These are phyloP conservation scores for Macrotrachela quadricornifera DNA, from an alignment of 1,140 invertebrate genomes.

Conservation along the genomic window DNA sequence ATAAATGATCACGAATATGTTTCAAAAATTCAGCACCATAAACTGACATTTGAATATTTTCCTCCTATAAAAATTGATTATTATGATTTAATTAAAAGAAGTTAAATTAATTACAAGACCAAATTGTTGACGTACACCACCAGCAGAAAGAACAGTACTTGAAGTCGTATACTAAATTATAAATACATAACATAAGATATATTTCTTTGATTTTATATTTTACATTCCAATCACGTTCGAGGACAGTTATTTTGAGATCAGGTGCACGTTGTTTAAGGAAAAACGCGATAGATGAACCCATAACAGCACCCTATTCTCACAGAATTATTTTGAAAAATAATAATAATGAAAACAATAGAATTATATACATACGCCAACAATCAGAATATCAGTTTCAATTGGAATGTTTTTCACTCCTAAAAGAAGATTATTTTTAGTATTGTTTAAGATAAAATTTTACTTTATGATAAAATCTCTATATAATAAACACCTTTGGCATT, in stretches of 20 bases:
- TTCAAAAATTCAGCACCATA: conserved; percentile 71
- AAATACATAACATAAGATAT: not conserved
- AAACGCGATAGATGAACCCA: conserved; percentile 72
- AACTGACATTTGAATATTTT: conserved; percentile 77
- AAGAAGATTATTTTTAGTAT: no score
- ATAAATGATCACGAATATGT: conserved; percentile 49
- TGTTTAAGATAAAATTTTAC: no score
- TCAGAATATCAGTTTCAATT: no score
- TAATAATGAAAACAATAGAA: no score
- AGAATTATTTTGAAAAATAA: conserved; percentile 48
- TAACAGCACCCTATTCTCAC: conserved; percentile 76
- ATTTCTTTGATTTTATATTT: not conserved
- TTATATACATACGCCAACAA: no score
- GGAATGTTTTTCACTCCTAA: no score
- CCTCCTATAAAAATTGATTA: conserved; percentile 29
- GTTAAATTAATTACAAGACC: conserved; percentile 35
- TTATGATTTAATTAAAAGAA: no score
- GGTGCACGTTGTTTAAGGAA: conserved; percentile 54
- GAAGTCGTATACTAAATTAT: conserved; percentile 49
- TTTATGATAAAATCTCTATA: no score
- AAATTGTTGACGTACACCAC: conserved; percentile 76
- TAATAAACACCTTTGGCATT: no score
- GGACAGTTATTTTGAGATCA: conserved; percentile 47
- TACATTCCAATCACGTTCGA: conserved; percentile 52
- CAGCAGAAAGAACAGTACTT: conserved; percentile 55